Evolutionary conservation across 2,113 vertebrate species (phyloP).

Genomic region (Pomatorhinus ruficollis): DNA sequence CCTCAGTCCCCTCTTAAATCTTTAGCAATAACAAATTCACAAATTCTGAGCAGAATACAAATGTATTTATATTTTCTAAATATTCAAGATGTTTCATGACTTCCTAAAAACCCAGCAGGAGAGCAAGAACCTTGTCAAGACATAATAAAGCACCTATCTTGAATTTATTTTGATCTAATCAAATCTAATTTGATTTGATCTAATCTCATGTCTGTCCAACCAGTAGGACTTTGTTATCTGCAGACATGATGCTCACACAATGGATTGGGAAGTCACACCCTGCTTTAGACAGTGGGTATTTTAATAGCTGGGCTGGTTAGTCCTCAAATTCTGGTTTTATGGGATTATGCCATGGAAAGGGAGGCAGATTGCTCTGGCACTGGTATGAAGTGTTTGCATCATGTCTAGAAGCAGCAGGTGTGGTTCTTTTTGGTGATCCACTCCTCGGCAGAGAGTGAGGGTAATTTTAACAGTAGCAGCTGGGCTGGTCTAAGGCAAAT

Average conservation of each 20-base stretch:
- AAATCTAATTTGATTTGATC: constrained; percentile 36
- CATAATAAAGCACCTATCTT: not conserved
- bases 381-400: not conserved
- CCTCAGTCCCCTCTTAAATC: constrained; percentile 30
- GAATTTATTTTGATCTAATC: constrained; percentile 41
- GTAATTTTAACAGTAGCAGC: not conserved
- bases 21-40: constrained; percentile 52
- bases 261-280: not conserved
- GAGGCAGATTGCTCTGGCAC: not conserved
- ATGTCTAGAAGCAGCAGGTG: not conserved
- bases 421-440: not conserved
- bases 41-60: constrained; percentile 32
- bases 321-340: not conserved
- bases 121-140: not conserved
- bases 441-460: not conserved
- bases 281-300: not conserved
- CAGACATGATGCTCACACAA: not conserved
- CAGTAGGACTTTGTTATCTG: not conserved
- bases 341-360: not conserved
- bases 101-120: not conserved
- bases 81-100: not conserved
- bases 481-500: not conserved
- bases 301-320: not conserved
- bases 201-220: not conserved
- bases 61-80: not conserved